A percentile compares a stretch with the other conserved stretches of the same genome.
These are phyloP conservation scores for Delia radicum DNA, from an alignment of 1,140 invertebrate genomes.

Conservation along the genomic window DNA sequence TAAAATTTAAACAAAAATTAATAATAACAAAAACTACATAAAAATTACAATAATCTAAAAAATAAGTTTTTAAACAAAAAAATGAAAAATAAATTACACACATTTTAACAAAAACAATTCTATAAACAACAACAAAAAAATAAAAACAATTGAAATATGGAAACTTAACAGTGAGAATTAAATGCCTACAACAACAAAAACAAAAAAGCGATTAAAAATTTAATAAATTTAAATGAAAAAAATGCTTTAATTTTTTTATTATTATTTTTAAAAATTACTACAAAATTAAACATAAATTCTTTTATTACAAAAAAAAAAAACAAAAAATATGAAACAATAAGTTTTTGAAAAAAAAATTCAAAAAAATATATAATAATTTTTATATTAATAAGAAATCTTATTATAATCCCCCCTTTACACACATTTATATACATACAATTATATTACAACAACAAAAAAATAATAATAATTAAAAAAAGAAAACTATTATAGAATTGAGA, in stretches of 20 bases:
- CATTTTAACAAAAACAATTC: constrained; percentile 14
- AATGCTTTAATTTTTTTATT: background rate
- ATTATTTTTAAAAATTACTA: constrained; percentile 11
- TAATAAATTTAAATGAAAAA: background rate
- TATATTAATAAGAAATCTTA: constrained; percentile 8
- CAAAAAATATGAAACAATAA: background rate
- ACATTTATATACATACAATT: constrained; percentile 28
- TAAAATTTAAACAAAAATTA: background rate
- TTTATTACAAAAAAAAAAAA: background rate
- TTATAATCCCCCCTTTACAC: constrained; percentile 12
- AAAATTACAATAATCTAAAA: constrained; percentile 9
- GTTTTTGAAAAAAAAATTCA: background rate
- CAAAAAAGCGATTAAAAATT: background rate
- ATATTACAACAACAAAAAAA: constrained; percentile 11
- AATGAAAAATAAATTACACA: constrained; percentile 8
- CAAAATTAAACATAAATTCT: background rate
- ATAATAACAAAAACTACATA: background rate
- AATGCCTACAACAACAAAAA: constrained; percentile 10
- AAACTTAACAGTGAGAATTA: constrained; percentile 25
- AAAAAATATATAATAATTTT: constrained; percentile 8
- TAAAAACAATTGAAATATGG: background rate
- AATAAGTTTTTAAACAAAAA: background rate
- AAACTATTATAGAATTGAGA: background rate
- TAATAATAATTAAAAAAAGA: background rate
- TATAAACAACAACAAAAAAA: background rate